Evolutionary conservation across 2,113 vertebrate genomes (phyloP).

Genomic region (Sebastes fasciatus): DNA sequence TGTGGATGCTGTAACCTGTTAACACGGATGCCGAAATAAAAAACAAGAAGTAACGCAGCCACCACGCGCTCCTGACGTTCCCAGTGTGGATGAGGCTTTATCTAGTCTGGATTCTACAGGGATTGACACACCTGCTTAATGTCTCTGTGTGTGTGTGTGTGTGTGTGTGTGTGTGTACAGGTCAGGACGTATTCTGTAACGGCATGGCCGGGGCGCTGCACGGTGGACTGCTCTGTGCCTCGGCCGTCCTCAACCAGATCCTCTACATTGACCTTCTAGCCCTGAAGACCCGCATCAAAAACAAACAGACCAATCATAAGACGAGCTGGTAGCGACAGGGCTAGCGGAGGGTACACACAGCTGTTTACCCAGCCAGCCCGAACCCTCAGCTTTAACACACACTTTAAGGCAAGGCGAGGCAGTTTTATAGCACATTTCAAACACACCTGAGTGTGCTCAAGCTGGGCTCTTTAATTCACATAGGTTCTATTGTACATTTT

Average conservation of each 20-base stretch:
- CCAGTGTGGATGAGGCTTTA: too few species aligned
- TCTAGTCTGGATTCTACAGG: too few species aligned
- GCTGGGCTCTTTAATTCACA: background rate
- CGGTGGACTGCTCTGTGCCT: constrained; percentile 85
- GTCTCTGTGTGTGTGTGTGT: background rate
- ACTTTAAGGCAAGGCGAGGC: background rate
- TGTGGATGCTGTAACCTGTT: too few species aligned
- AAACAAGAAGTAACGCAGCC: too few species aligned
- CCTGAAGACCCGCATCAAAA: constrained; percentile 83
- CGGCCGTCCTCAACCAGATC: constrained; percentile 81
- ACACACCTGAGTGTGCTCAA: background rate
- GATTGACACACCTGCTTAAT: background rate
- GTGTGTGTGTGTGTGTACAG: constrained; percentile 57
- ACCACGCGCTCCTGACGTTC: too few species aligned
- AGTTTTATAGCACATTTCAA: background rate
- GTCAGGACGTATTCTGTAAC: constrained; percentile 87
- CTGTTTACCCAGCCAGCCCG: background rate
- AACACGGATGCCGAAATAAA: too few species aligned
- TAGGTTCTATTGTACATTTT: background rate
- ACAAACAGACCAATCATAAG: constrained; percentile 18
- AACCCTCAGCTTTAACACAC: background rate
- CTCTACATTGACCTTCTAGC: constrained; percentile 86
- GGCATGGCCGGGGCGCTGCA: constrained; percentile 88
- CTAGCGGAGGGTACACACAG: background rate
- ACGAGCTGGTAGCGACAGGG: background rate